Conservation (phyloP, 2,797 vertebrate species). For the Eulemur albifrons region DNA sequence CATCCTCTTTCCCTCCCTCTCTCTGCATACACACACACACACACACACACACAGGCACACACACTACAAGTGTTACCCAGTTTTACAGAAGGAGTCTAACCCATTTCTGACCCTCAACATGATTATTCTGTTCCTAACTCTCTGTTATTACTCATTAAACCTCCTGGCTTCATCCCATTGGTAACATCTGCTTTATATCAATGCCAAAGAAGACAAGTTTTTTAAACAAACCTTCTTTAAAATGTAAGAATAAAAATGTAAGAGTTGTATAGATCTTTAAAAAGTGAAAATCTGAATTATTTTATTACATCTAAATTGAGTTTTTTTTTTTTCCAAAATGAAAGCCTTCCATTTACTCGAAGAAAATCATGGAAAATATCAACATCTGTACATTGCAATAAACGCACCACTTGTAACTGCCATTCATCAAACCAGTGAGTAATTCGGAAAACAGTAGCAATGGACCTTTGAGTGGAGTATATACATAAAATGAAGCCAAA, state of each 20-base stretch:
- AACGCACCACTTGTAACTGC: slow-evolving; percentile 58
- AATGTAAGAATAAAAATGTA: slow-evolving; percentile 50
- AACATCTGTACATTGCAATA: slow-evolving; percentile 66
- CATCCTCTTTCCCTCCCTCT: neutral
- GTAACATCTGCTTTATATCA: slow-evolving; percentile 60
- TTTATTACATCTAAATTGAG: slow-evolving; percentile 24
- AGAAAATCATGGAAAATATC: slow-evolving; percentile 72
- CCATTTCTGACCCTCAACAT: neutral
- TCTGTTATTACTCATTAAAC: slow-evolving; percentile 32
- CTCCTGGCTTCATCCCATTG: neutral
- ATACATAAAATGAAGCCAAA: slow-evolving; percentile 55
- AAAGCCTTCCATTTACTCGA: slow-evolving; percentile 58
- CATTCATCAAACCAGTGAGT: slow-evolving; percentile 69
- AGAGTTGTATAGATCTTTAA: neutral
- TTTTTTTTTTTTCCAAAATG: slow-evolving; percentile 51
- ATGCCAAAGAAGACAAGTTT: slow-evolving; percentile 34
- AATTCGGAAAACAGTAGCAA: slow-evolving; percentile 78
- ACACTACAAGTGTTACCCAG: neutral
- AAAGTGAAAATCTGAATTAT: slow-evolving; percentile 52
- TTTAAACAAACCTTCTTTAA: slow-evolving; percentile 43
- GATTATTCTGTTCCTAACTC: slow-evolving; percentile 16
- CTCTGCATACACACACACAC: neutral
- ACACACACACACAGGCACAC: neutral
- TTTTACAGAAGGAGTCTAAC: neutral
- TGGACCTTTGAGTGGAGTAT: slow-evolving; percentile 17